phyloP scores from a whole-genome alignment of 2,113 vertebrate genomes.

The Lophotis ruficrista region DNA sequence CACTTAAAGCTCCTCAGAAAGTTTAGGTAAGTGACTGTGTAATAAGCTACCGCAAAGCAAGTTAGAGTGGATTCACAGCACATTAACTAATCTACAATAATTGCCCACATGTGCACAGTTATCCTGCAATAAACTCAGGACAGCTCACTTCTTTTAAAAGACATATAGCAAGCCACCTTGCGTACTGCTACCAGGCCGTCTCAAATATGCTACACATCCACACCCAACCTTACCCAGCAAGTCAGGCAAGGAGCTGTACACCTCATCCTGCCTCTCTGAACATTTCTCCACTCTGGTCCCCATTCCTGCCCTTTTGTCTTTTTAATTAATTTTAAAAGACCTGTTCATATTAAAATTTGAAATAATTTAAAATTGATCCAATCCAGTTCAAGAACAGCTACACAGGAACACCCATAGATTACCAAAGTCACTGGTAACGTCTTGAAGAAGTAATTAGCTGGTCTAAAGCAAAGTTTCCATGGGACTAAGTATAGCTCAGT shows the following conservation, averaged over 20 bases:
- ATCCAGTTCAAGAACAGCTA: not conserved
- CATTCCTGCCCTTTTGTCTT: not conserved
- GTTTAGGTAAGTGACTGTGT: not conserved
- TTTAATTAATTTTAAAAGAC: not conserved
- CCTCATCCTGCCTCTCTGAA: not conserved
- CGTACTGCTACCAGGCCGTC: not conserved
- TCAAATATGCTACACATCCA: not conserved
- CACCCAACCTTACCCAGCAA: slow-evolving; percentile 3
- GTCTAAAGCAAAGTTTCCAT: not conserved
- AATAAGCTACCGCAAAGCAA: not conserved
- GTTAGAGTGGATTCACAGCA: not conserved
- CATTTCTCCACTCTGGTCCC: not conserved
- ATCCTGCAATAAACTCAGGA: not conserved
- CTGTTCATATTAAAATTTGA: not conserved
- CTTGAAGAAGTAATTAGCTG: not conserved
- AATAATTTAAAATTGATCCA: not conserved
- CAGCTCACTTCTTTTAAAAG: not conserved
- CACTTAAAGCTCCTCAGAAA: not conserved
- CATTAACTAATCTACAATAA: not conserved
- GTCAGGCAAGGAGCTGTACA: not conserved
- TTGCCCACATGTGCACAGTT: not conserved
- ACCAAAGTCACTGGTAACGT: not conserved
- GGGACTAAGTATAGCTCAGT: not conserved
- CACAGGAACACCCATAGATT: not conserved
- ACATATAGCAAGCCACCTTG: not conserved